Percentiles rank a stretch among this genome's conserved stretches.
Conservation (phyloP, 35 echinoderm and acorn worm genomes). For the Ophiothrix spiculata region DNA sequence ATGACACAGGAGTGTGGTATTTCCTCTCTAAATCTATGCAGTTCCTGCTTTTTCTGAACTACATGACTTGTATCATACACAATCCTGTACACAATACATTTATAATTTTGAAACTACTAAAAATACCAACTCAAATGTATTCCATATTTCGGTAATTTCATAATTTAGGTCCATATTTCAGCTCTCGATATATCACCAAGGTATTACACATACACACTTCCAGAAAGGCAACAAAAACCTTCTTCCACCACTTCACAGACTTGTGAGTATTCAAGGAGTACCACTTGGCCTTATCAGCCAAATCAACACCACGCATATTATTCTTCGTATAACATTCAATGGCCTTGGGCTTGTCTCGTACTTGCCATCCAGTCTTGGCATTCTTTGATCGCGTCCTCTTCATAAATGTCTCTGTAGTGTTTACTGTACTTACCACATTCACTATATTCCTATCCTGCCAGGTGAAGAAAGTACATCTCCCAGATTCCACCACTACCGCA, state of each 20-base stretch:
- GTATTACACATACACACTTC: too few species aligned
- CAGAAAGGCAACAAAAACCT: neutral
- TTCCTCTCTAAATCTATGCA: too few species aligned
- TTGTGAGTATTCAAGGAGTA: neutral
- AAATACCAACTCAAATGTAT: too few species aligned
- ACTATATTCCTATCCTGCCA: conserved; percentile 27
- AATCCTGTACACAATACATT: too few species aligned
- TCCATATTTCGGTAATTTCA: too few species aligned
- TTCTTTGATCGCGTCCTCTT: neutral
- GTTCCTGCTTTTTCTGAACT: too few species aligned
- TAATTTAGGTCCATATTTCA: too few species aligned
- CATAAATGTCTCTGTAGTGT: neutral
- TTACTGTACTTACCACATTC: neutral
- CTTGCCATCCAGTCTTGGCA: neutral
- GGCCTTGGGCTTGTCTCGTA: neutral
- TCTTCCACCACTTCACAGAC: neutral
- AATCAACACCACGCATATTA: conserved; percentile 40
- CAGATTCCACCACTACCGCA: neutral
- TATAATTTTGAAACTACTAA: too few species aligned
- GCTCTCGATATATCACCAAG: too few species aligned
- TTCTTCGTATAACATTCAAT: conserved; percentile 15
- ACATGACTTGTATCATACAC: too few species aligned
- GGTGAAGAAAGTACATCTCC: neutral
- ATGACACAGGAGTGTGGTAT: too few species aligned
- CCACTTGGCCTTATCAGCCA: neutral